Evolutionary conservation across 1,140 invertebrate genomes (phyloP).

Genomic region (Aricia agestis): DNA sequence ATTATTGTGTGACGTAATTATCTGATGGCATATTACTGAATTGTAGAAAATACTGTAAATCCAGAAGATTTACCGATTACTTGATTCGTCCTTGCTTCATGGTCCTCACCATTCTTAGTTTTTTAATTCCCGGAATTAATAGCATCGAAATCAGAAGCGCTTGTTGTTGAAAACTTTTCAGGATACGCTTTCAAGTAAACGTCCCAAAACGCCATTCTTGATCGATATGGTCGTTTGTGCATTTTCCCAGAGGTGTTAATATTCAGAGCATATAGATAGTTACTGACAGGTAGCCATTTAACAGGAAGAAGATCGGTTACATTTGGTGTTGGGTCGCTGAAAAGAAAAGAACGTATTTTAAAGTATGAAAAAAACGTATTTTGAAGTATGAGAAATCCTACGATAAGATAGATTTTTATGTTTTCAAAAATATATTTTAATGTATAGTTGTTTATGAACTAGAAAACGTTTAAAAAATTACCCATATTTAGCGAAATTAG

Average conservation of each 20-base stretch:
- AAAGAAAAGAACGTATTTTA: background rate
- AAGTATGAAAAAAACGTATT: no score
- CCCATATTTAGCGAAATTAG: slow-evolving; percentile 40
- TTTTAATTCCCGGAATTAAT: no score
- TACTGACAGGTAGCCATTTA: slow-evolving; percentile 3
- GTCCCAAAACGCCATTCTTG: slow-evolving; percentile 18
- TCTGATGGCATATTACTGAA: no score
- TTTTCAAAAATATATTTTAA: background rate
- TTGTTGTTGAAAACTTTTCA: background rate
- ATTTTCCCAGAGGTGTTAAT: background rate
- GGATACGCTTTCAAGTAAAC: slow-evolving; percentile 8
- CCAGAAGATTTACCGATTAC: no score
- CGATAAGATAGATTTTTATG: background rate
- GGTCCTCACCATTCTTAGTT: no score
- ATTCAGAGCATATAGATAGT: background rate
- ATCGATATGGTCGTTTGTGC: background rate
- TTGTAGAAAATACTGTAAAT: no score
- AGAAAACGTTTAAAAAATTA: background rate
- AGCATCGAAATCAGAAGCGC: background rate
- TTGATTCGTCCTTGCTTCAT: no score
- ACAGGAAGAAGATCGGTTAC: background rate
- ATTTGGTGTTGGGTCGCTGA: slow-evolving; percentile 1
- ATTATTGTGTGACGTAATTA: no score
- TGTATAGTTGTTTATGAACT: background rate
- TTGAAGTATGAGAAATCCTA: background rate